phyloP scores from a whole-genome alignment of 2,797 vertebrate species.

The Amazona ochrocephala region DNA sequence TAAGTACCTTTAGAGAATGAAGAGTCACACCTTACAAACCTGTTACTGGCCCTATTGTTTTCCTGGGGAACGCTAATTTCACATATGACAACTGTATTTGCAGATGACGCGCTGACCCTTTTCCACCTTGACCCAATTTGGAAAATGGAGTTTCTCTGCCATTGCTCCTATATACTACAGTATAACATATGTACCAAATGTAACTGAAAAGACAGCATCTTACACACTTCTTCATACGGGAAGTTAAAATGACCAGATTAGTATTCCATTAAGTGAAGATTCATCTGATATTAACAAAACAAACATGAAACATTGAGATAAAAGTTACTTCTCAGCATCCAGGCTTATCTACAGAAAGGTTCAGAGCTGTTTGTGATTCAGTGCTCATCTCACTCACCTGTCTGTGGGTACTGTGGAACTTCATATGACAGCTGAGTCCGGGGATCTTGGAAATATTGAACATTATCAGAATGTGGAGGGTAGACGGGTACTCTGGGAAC shows the following conservation, averaged over 20 bases:
- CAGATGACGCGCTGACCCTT: neutral
- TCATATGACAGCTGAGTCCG: constrained; percentile 85
- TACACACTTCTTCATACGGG: neutral
- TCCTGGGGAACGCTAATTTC: neutral
- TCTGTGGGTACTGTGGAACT: constrained; percentile 83
- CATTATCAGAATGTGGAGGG: constrained; percentile 85
- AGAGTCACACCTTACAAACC: neutral
- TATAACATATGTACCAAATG: neutral
- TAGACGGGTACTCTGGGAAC: constrained; percentile 84
- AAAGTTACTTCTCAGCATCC: neutral
- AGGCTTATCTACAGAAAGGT: neutral
- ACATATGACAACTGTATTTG: neutral
- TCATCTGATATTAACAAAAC: neutral
- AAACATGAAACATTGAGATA: neutral
- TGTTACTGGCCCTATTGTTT: neutral
- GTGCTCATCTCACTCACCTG: constrained; percentile 79
- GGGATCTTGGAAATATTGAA: constrained; percentile 90
- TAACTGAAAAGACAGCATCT: neutral
- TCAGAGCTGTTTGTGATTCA: neutral
- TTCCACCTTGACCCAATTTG: neutral
- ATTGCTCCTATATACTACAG: neutral
- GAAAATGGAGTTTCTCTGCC: neutral
- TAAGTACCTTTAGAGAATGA: neutral
- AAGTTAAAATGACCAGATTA: neutral
- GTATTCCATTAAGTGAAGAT: neutral